Evolutionary conservation across 2,797 vertebrate species (phyloP).

Genomic region (Coccyzus lansbergi): DNA sequence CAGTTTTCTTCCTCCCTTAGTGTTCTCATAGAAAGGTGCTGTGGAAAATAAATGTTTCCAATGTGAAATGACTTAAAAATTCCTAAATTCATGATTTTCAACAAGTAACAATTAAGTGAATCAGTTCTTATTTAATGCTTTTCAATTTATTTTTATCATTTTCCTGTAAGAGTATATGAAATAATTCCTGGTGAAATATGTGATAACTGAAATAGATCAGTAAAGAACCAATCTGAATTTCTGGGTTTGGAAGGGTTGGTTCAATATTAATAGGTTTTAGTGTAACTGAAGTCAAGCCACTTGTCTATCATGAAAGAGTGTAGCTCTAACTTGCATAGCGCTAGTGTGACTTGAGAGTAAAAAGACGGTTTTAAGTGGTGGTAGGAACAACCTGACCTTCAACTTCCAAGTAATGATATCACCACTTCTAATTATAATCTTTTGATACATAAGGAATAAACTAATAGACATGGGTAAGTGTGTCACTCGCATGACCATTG

Average conservation of each 20-base stretch:
- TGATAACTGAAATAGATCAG: neutral
- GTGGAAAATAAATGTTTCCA: neutral
- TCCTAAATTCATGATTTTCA: neutral
- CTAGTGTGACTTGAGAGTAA: neutral
- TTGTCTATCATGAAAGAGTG: neutral
- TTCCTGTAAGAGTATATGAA: neutral
- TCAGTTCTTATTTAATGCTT: neutral
- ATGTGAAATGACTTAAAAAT: neutral
- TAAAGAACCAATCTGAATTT: neutral
- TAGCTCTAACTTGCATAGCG: neutral
- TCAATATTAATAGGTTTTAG: neutral
- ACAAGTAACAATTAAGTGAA: neutral
- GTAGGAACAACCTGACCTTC: neutral
- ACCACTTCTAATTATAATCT: neutral
- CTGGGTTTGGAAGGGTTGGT: neutral
- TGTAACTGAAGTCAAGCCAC: neutral
- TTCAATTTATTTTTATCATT: neutral
- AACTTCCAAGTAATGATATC: neutral
- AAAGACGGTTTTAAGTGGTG: neutral
- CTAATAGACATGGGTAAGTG: neutral
- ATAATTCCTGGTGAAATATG: neutral
- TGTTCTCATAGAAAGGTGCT: neutral
- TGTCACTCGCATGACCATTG: neutral
- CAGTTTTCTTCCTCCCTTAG: neutral
- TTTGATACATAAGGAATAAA: neutral